phyloP scores from a whole-genome alignment of 30 jellyfish, hydroid and myxozoan genomes.

The Aurelia aurita complex sp. Pacific region DNA sequence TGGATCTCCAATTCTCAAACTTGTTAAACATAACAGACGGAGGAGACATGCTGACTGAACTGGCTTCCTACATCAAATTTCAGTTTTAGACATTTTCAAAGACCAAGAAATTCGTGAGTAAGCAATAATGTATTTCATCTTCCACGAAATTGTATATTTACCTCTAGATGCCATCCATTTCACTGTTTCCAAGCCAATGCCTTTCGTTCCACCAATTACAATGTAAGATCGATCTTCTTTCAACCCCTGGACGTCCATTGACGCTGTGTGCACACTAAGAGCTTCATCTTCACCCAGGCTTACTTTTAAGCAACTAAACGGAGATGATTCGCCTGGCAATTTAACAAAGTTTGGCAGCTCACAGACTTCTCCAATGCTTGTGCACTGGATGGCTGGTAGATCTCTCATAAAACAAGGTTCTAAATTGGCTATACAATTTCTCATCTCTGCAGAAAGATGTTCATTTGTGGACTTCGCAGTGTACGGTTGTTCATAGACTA shows the following conservation, averaged over 20 bases:
- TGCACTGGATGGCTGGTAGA: not conserved
- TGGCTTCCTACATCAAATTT: not conserved
- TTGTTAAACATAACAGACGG: not conserved
- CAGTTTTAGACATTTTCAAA: no score
- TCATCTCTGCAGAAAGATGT: no score
- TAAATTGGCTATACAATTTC: no score
- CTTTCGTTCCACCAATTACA: constrained; percentile 61
- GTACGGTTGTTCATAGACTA: no score
- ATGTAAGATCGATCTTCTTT: constrained; percentile 52
- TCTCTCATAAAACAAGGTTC: not conserved
- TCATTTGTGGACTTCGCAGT: no score
- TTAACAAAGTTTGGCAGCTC: no score
- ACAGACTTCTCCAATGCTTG: no score
- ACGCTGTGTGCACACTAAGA: constrained; percentile 6
- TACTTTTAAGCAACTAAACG: constrained; percentile 6
- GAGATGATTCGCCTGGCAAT: not conserved
- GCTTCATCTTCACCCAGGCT: not conserved
- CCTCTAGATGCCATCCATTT: constrained; percentile 65
- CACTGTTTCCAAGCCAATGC: constrained; percentile 52
- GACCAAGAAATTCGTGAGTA: not conserved
- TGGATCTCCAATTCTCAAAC: no score
- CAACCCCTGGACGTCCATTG: constrained; percentile 49
- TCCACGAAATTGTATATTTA: not conserved
- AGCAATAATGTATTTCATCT: not conserved
- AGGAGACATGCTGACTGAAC: not conserved